Conservation (phyloP, 2,888 invertebrate genomes). For the Desoria tigrina region DNA sequence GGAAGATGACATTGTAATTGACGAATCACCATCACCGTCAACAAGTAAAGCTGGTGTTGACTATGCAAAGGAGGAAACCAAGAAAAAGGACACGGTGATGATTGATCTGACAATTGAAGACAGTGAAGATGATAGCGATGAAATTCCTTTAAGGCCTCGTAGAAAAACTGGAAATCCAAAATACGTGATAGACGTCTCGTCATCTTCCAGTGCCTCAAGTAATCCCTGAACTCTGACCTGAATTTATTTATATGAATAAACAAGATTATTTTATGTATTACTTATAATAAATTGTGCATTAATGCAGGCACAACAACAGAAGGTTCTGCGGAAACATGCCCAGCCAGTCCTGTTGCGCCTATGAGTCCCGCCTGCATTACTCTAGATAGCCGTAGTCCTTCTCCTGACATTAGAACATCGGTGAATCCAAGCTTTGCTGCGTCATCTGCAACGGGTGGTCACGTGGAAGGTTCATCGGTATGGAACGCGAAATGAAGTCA, state of each 20-base stretch:
- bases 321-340: slow-evolving; percentile 7
- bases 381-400: slow-evolving; percentile 21
- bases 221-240: too few species aligned
- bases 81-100: neutral
- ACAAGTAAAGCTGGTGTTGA: neutral
- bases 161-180: slow-evolving; percentile 9
- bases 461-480: slow-evolving; percentile 10
- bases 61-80: neutral
- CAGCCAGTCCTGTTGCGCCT: slow-evolving; percentile 13
- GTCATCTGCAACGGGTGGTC: slow-evolving; percentile 5
- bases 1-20: slow-evolving; percentile 39
- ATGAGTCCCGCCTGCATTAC: slow-evolving; percentile 39
- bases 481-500: neutral
- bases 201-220: slow-evolving; percentile 13
- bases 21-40: slow-evolving; percentile 4
- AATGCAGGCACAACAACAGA: slow-evolving; percentile 37
- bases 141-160: neutral
- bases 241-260: too few species aligned
- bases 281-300: too few species aligned
- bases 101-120: slow-evolving; percentile 16
- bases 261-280: too few species aligned
- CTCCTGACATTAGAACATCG: slow-evolving; percentile 15
- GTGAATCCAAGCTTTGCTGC: neutral
- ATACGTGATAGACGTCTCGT: slow-evolving; percentile 21
- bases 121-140: slow-evolving; percentile 16